These are phyloP conservation scores for Propsilocerus akamusi DNA, from an alignment of 1,140 invertebrate species.

Conservation along the genomic window DNA sequence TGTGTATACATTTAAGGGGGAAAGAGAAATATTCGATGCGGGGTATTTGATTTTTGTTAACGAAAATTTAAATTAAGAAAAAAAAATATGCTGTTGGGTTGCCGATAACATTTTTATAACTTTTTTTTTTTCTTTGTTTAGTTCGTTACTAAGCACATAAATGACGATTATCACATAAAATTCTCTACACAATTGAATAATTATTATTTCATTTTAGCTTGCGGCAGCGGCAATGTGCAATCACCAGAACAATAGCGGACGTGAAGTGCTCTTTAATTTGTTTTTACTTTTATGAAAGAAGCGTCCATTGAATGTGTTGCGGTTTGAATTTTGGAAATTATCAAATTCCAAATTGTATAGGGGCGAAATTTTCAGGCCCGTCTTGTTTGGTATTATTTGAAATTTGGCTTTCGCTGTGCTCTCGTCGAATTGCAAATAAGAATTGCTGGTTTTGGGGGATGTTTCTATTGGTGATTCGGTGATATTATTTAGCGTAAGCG, in stretches of 20 bases:
- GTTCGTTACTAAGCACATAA: too few relatives aligned
- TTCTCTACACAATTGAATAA: too few relatives aligned
- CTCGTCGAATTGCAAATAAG: too few relatives aligned
- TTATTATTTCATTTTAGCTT: neutral
- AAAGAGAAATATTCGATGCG: too few relatives aligned
- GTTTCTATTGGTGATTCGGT: conserved; percentile 18
- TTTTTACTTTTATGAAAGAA: conserved; percentile 14
- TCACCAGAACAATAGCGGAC: conserved; percentile 18
- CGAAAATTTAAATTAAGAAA: too few relatives aligned
- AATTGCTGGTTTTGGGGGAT: conserved; percentile 15
- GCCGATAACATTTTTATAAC: too few relatives aligned
- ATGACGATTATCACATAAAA: too few relatives aligned
- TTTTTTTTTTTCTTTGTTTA: too few relatives aligned
- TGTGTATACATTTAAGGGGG: too few relatives aligned
- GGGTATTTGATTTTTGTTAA: too few relatives aligned
- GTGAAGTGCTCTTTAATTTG: conserved; percentile 20
- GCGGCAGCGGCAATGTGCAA: neutral
- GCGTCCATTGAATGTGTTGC: too few relatives aligned
- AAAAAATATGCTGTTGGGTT: too few relatives aligned
- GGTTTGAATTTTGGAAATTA: conserved; percentile 5
- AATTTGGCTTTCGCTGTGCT: conserved; percentile 25
- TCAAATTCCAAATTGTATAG: conserved; percentile 22
- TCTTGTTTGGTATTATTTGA: conserved; percentile 29
- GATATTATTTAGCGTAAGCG: conserved; percentile 22
- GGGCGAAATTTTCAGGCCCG: conserved; percentile 28